Evolutionary conservation across 2,888 invertebrate genomes (phyloP), one percentile per base, ranked within the genome.

Genomic region (Phytoseiulus persimilis): DNA sequence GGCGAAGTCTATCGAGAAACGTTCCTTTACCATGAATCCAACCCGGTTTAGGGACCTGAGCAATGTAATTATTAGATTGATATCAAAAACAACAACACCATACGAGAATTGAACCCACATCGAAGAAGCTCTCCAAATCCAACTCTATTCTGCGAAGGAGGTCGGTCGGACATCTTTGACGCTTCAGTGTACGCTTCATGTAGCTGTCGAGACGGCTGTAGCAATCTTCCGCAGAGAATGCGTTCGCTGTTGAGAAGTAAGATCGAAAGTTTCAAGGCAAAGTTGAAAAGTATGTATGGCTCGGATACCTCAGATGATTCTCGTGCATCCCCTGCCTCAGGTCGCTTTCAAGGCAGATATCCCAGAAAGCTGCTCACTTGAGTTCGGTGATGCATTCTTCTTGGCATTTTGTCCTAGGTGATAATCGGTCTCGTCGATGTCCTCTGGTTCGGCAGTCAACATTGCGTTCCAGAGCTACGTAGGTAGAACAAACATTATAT

Each of bases 381-480:
- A 39, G 39, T 39, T 39, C 5, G 39, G 39, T 9, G 39, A 9
- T 39, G 39, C 39, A 9, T 39, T 39, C 9, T 39, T 39, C 39
- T 39, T 39, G 39, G 9, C 39, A 39, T 39, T 39, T 39, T 39
- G 3, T 9, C 39, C 39, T 9, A 39, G 5, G 39, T 65, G 18
- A 18, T 65, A 65, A 14, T 65, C 65, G 65, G n/a, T n/a, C n/a
- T 65, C 23, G 65, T 87, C 32, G 28, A 28, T 39, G n/a, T 87
- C 87, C 6, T 87, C 32, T 5, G 87, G 39, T 87, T 87, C 87
- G 33, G 87, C 87, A 6, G 87, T 23, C 33, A 32, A n/a, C 87
- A 87, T 87, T 28, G 33, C 87, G 14, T 87, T 23, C 87, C 87
- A 87, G 28, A 87, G 87, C 87, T 87, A 65, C 65, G 65, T 39